phyloP scores from a whole-genome alignment of 1,140 invertebrate genomes.

The Zaprionus davidi region DNA sequence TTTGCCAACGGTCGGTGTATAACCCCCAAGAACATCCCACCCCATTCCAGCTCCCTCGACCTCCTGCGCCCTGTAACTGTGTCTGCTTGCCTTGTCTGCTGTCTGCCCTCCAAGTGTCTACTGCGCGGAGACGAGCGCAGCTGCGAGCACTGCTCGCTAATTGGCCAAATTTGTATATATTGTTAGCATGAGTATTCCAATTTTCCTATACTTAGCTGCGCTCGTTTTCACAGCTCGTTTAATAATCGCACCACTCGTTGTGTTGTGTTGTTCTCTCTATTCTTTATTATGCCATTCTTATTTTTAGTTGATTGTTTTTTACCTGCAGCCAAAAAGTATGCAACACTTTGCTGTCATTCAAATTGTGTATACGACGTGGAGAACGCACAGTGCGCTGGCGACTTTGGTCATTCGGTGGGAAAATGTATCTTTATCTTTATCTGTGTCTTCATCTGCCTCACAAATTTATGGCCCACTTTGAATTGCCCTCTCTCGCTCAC shows the following conservation, averaged over 20 bases:
- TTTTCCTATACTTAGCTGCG: slow-evolving; percentile 17
- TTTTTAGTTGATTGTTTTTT: slow-evolving; percentile 36
- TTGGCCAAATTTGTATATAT: slow-evolving; percentile 40
- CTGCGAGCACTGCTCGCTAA: slow-evolving; percentile 31
- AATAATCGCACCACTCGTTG: slow-evolving; percentile 20
- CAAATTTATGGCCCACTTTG: slow-evolving; percentile 69
- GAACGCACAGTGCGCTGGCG: slow-evolving; percentile 21
- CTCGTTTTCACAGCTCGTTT: slow-evolving; percentile 26
- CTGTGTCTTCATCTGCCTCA: slow-evolving; percentile 15
- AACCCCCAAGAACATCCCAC: slow-evolving; percentile 8
- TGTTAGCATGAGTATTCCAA: slow-evolving; percentile 8
- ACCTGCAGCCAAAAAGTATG: slow-evolving; percentile 68
- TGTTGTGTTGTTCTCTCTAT: neutral
- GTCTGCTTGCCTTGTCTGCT: slow-evolving; percentile 25
- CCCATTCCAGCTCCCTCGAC: no score
- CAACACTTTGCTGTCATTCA: slow-evolving; percentile 12
- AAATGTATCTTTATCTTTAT: slow-evolving; percentile 29
- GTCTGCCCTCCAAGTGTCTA: slow-evolving; percentile 42
- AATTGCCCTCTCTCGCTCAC: neutral
- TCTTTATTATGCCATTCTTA: slow-evolving; percentile 39
- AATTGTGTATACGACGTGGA: slow-evolving; percentile 76
- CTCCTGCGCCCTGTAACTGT: slow-evolving; percentile 13
- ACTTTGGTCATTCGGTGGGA: slow-evolving; percentile 51
- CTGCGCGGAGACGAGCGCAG: slow-evolving; percentile 42
- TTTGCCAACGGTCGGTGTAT: slow-evolving; percentile 79